Base-by-base conservation (phyloP, 2,888 invertebrate genomes). In the Nesidiocoris tenuis region DNA sequence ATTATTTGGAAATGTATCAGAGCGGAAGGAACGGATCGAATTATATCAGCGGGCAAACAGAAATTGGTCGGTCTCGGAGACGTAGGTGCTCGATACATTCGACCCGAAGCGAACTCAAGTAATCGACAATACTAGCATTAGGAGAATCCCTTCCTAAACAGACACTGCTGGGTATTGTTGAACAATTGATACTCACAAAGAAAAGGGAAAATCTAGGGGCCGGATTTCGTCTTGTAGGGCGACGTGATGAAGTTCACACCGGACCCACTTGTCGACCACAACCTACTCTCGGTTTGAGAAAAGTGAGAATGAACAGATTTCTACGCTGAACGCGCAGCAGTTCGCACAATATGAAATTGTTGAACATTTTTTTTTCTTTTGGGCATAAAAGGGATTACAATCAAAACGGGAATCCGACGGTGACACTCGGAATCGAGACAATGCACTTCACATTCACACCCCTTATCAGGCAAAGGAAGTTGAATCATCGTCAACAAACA, bases 381-480 rank as follows among this genome's bases (percentile, higher is more conserved):
- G n/a, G n/a, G n/a, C 5, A 39, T 39, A 39, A 3, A 12, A 39
- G 39, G 39, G 39, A 39, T 9, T 59, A 18, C n/a, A 59, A 59
- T 9, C n/a, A 16, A 59, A 3, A 59, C n/a, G 19, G 59, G 59
- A 59, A 59, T 3, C 19, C n/a, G 19, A 9, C 59, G 59, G 19
- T 18, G 59, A 59, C n/a, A 18, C 2, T 59, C 19, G n/a, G 19
- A 59, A 18, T 59, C 19, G n/a, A 18, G 59, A 59, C 59, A 18
- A 18, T 59, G 5, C 59, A 59, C n/a, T 59, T 59, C 19, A n/a
- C 59, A 18, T 59, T 59, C 59, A 18, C 59, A 18, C n/a, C 59
- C 17, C 59, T 59, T 59, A 18, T 59, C 59, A 59, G 39, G n/a
- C 19, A n/a, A 18, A 59, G 59, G 17, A 59, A 59, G 17, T 2